Evolutionary conservation across 92 coral and sea anemone genomes (phyloP).

Genomic region (Bergia sp.): DNA sequence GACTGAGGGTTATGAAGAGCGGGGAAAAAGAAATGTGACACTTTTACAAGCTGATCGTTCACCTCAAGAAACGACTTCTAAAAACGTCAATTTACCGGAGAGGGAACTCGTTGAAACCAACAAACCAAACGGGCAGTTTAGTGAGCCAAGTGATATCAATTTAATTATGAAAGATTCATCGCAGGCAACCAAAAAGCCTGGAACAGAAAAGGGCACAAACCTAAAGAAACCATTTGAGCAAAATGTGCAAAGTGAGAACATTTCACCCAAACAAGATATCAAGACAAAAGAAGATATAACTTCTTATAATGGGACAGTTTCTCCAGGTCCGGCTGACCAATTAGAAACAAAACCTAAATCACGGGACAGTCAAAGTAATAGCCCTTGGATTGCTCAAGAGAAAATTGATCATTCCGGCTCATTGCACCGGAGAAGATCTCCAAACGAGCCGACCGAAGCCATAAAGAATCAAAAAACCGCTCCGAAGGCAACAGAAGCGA

Average conservation of each 20-base stretch:
- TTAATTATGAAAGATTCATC: neutral
- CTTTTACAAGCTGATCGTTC: neutral
- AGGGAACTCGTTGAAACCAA: neutral
- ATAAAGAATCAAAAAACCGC: neutral
- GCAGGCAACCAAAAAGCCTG: neutral
- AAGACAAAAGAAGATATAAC: neutral
- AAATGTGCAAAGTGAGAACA: neutral
- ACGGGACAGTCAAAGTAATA: slow-evolving; percentile 22
- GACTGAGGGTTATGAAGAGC: neutral
- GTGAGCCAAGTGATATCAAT: neutral
- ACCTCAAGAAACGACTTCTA: neutral
- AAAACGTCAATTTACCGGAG: neutral
- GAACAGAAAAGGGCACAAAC: neutral
- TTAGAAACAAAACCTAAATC: slow-evolving; percentile 10
- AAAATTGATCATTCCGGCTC: neutral
- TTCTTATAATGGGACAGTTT: neutral
- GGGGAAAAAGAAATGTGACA: neutral
- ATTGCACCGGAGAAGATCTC: neutral
- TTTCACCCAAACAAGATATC: neutral
- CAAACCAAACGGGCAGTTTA: neutral
- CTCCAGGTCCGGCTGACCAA: slow-evolving; percentile 8
- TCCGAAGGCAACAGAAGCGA: neutral
- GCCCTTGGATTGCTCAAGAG: slow-evolving; percentile 42
- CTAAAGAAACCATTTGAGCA: neutral
- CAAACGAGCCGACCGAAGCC: neutral